phyloP scores from a whole-genome alignment of 2,888 invertebrate species.

The Diaphora mendica region DNA sequence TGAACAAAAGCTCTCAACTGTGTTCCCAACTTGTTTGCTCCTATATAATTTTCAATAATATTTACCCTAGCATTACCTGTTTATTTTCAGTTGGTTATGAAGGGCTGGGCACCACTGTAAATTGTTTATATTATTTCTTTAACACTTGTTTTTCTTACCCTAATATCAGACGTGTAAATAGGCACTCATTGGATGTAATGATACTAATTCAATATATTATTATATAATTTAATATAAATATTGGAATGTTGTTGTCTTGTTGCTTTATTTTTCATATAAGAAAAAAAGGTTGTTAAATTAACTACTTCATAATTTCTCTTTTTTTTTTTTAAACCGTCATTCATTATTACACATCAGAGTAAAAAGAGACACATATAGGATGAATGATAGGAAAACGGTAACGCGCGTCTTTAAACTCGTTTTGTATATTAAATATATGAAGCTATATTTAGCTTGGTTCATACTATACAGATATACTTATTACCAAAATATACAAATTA shows the following conservation, averaged over 20 bases:
- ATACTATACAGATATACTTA: background rate
- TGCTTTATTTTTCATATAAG: background rate
- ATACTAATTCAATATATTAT: conserved; percentile 3
- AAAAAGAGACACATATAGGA: background rate
- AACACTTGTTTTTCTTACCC: conserved; percentile 8
- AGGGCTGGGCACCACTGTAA: conserved; percentile 12
- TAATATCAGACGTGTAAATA: background rate
- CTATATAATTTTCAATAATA: conserved; percentile 23
- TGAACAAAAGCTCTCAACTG: conserved; percentile 11
- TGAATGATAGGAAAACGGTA: background rate
- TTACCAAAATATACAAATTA: background rate
- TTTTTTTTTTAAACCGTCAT: too few relatives aligned
- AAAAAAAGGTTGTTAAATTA: background rate
- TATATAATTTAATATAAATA: too few relatives aligned
- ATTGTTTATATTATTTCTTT: conserved; percentile 10
- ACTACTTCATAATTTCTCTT: background rate
- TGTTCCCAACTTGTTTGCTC: conserved; percentile 14
- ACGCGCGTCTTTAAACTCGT: background rate
- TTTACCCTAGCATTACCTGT: conserved; percentile 18
- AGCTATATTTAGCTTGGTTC: too few relatives aligned
- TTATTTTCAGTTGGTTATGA: conserved; percentile 22
- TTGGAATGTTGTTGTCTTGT: background rate
- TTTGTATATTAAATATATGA: too few relatives aligned
- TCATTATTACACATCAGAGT: too few relatives aligned
- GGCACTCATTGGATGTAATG: background rate